phyloP scores from a whole-genome alignment of 2,113 vertebrate genomes.

The Petrocephalus microphthalmus region DNA sequence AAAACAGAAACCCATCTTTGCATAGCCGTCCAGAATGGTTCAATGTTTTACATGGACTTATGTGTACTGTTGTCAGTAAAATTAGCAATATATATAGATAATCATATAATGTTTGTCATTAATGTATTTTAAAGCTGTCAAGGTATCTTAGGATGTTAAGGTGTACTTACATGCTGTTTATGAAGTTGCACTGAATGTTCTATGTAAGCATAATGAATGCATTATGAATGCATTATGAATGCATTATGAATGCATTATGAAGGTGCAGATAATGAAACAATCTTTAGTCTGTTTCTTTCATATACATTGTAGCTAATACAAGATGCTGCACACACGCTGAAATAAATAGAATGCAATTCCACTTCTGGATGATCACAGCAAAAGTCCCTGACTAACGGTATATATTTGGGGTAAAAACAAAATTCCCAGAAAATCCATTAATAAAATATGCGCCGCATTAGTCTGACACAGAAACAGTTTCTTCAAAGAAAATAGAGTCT shows the following conservation, averaged over 20 bases:
- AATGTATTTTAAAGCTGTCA: too few relatives aligned
- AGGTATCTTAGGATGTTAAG: too few relatives aligned
- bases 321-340: not conserved
- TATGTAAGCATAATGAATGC: too few relatives aligned
- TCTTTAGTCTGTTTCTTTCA: not conserved
- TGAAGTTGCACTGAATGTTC: too few relatives aligned
- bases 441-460: not conserved
- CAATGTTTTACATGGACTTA: too few relatives aligned
- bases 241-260: too few relatives aligned
- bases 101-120: too few relatives aligned
- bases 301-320: not conserved
- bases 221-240: too few relatives aligned
- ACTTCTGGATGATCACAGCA: not conserved
- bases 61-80: too few relatives aligned
- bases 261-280: not conserved
- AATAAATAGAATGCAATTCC: not conserved
- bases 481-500: not conserved
- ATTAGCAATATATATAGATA: too few relatives aligned
- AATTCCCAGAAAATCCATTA: slow-evolving; percentile 9
- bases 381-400: not conserved
- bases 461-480: not conserved
- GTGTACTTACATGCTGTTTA: too few relatives aligned
- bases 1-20: not conserved
- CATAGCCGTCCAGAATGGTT: too few relatives aligned
- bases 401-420: not conserved